Base-by-base conservation (phyloP, 2,888 invertebrate species). In the Prosopocoilus inquinatus region DNA sequence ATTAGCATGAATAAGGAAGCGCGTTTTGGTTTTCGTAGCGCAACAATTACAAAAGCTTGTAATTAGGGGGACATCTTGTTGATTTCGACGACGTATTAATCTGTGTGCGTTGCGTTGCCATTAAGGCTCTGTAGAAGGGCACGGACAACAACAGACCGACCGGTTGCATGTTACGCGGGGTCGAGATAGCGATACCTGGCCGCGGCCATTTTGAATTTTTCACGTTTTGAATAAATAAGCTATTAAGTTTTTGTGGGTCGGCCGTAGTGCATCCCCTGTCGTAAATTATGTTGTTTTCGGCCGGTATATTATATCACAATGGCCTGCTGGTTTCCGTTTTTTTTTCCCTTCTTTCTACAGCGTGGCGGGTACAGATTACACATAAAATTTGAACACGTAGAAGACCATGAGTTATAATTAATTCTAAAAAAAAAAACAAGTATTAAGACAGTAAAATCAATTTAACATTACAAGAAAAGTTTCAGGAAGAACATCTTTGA, bases 171-270 rank as follows among this genome's bases (percentile, higher is more conserved):
- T 60, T 59, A 62, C 60, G 48, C 53, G 49, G 60, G 55, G 54
- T 57, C 57, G 60, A 57, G 55, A 54, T 57, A 53, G 55, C 61
- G 58, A 59, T 64, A 67, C 63, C 66, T 64, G 64, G 65, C 58
- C 68, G 67, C 76, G 73, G 77, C 77, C 77, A 77, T 77, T 74
- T 77, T 77, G 77, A 75, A 77, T 76, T 74, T 75, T 77, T 77
- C 75, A 72, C 75, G 75, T 76, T 76, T 75, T 77, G 77, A 77
- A 77, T 77, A 77, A 77, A 77, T 77, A 77, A 77, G 77, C 77
- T 76, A 77, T 77, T 77, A 76, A 75, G 74, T 75, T 76, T 75
- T 76, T 76, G 75, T 77, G 72, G 75, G 75, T 75, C 75, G 75
- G 69, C 63, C 69, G 70, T 66, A 60, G 57, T 61, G 68, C 70